Conservation (phyloP, 2,113 vertebrate species). For the Callipepla squamata region DNA sequence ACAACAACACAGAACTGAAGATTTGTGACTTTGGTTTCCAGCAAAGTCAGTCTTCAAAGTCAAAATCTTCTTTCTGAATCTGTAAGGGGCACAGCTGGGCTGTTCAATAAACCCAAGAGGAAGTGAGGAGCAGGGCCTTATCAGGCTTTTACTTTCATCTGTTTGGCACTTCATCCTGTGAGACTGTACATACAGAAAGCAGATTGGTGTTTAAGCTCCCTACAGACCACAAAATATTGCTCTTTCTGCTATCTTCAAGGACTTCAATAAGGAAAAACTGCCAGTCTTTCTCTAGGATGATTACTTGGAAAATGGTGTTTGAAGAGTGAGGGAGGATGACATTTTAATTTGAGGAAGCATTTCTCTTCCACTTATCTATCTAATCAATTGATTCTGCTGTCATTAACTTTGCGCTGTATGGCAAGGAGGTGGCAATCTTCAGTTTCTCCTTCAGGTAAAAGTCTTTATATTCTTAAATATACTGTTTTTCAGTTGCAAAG, state of each 20-base stretch:
- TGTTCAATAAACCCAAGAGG: conserved; percentile 31
- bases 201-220: conserved; percentile 33
- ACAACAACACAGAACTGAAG: neutral
- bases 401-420: neutral
- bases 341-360: conserved; percentile 40
- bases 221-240: neutral
- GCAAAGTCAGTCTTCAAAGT: conserved; percentile 60
- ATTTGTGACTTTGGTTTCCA: conserved; percentile 59
- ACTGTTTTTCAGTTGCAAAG: neutral
- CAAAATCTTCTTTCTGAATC: conserved; percentile 46
- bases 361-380: conserved; percentile 6
- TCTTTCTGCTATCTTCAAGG: conserved; percentile 48
- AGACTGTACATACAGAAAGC: conserved; percentile 23
- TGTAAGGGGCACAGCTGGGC: conserved; percentile 16
- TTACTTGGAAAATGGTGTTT: conserved; percentile 47
- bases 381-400: conserved; percentile 1
- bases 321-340: conserved; percentile 46
- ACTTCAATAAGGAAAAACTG: conserved; percentile 43
- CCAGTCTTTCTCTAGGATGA: conserved; percentile 46
- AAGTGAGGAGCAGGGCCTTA: conserved; percentile 16
- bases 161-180: neutral
- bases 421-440: neutral
- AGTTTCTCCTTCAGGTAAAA: neutral
- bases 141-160: conserved; percentile 26
- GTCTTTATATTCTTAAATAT: neutral